Conservation (phyloP, 2,113 vertebrate species). For the Nothocercus nigrocapillus region DNA sequence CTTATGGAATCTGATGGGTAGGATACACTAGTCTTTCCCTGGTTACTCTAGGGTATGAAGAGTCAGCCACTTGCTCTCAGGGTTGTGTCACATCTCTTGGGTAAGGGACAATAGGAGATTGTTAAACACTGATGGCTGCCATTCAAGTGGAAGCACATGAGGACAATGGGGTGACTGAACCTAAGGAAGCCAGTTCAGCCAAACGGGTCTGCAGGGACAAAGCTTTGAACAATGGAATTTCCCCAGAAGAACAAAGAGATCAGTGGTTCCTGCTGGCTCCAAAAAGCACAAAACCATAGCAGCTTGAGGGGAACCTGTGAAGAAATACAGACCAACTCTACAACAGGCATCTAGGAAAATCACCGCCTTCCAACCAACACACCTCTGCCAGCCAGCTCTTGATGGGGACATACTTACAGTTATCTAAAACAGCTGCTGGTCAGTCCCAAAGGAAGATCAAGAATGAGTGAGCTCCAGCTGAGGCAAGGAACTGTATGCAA, state of each 20-base stretch:
- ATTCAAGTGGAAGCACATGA: conserved; percentile 31
- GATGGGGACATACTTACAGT: neutral
- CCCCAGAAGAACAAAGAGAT: conserved; percentile 47
- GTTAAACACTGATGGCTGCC: conserved; percentile 18
- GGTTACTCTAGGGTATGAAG: neutral
- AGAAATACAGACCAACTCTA: neutral
- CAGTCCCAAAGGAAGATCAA: neutral
- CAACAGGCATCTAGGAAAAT: conserved; percentile 12
- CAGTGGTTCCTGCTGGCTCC: neutral
- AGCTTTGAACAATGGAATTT: conserved; percentile 52
- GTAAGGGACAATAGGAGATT: neutral
- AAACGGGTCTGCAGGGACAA: conserved; percentile 50
- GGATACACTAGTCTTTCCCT: neutral
- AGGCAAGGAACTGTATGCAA: neutral
- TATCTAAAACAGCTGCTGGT: neutral
- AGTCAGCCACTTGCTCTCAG: neutral
- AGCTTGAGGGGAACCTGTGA: conserved; percentile 3
- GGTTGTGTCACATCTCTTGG: neutral
- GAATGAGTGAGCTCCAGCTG: neutral
- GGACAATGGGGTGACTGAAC: neutral
- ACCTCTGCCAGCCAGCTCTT: neutral
- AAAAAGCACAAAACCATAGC: conserved; percentile 18
- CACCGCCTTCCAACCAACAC: neutral
- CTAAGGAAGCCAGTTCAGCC: conserved; percentile 39
- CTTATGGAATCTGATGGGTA: neutral